Conservation (phyloP, 2,113 vertebrate species). For the Dipodomys stephensi region DNA sequence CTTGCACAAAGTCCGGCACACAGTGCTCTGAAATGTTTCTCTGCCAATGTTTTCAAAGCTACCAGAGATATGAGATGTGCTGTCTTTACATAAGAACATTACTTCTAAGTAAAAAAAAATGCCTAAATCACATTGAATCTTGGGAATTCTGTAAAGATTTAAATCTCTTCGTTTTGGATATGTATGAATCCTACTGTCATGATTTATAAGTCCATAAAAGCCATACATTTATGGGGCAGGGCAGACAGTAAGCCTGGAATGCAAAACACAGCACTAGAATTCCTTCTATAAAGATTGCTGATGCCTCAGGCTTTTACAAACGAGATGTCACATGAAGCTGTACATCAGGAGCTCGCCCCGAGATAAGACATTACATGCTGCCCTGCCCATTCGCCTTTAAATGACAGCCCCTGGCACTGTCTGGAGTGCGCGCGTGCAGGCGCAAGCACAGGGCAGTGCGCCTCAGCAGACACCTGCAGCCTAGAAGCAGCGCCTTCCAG, state of each 20-base stretch:
- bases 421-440: neutral
- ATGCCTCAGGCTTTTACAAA: constrained; percentile 76
- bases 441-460: neutral
- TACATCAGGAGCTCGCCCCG: constrained; percentile 57
- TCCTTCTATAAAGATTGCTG: constrained; percentile 69
- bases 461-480: constrained; percentile 18
- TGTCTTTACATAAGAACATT: constrained; percentile 49
- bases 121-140: constrained; percentile 25
- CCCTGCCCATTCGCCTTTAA: constrained; percentile 74
- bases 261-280: constrained; percentile 73
- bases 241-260: constrained; percentile 81
- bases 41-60: neutral
- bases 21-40: neutral
- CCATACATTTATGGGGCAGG: constrained; percentile 75
- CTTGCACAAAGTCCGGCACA: neutral
- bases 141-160: constrained; percentile 59
- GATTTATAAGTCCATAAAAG: constrained; percentile 86
- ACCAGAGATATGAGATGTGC: neutral
- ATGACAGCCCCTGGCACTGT: constrained; percentile 73
- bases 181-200: constrained; percentile 74
- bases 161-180: constrained; percentile 71
- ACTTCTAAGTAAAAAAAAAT: constrained; percentile 33
- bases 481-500: neutral
- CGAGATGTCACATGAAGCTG: constrained; percentile 82
- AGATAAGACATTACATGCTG: constrained; percentile 46